A percentile compares a stretch with the other conserved stretches of the same genome.
phyloP scores from a whole-genome alignment of 2,888 invertebrate genomes.

The Agelastica alni region DNA sequence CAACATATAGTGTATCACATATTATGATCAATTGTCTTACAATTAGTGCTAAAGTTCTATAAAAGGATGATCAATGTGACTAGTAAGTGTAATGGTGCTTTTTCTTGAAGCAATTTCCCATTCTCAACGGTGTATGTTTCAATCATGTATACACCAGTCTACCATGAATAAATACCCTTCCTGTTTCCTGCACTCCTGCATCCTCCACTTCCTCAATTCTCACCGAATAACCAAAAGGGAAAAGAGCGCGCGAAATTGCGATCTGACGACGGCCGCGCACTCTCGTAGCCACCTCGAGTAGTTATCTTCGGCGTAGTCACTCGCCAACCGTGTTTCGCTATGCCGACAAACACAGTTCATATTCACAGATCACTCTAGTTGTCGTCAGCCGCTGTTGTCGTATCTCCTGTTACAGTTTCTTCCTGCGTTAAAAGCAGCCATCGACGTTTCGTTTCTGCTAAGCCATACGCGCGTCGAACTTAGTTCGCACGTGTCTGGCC shows the following conservation, averaged over 20 bases:
- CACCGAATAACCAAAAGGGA: not conserved
- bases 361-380: constrained; percentile 9
- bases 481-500: constrained; percentile 1
- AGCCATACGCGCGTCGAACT: not conserved
- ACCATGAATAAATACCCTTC: no score
- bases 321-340: constrained; percentile 20
- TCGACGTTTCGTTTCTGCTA: not conserved
- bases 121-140: no score
- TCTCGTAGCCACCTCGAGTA: constrained; percentile 18
- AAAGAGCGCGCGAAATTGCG: constrained; percentile 10
- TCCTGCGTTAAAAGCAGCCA: constrained; percentile 3
- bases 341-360: constrained; percentile 9
- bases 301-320: constrained; percentile 9
- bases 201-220: constrained; percentile 6
- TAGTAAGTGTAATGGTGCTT: no score
- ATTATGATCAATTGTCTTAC: no score
- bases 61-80: no score
- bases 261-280: constrained; percentile 20
- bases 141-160: no score
- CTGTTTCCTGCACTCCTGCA: constrained; percentile 1
- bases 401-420: not conserved
- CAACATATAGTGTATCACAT: no score
- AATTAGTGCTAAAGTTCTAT: no score
- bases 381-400: constrained; percentile 1
- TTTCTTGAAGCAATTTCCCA: no score